Percentiles rank a stretch among this genome's conserved stretches.
Evolutionary conservation across 2,797 vertebrate genomes (phyloP).

Genomic region (Hemibagrus guttatus): DNA sequence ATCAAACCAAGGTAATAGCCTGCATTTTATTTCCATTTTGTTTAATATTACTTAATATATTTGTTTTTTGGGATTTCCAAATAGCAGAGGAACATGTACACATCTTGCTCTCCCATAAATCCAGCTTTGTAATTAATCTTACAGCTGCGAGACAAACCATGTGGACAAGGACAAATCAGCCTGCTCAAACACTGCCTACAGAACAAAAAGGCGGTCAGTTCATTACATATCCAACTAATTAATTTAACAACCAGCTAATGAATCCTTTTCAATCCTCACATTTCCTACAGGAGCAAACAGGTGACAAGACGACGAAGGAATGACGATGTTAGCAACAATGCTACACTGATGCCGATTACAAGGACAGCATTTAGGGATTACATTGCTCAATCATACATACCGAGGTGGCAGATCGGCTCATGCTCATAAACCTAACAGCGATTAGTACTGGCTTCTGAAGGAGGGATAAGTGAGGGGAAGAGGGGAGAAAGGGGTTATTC

Average conservation of each 20-base stretch:
- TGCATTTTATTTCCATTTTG: background rate
- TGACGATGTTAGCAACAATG: slow-evolving; percentile 33
- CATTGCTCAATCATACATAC: slow-evolving; percentile 81
- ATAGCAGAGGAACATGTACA: background rate
- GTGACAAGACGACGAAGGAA: slow-evolving; percentile 58
- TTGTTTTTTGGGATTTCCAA: background rate
- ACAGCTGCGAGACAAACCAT: slow-evolving; percentile 22
- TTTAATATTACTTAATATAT: background rate
- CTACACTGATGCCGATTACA: slow-evolving; percentile 40
- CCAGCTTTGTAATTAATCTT: slow-evolving; percentile 34
- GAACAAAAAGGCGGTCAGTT: slow-evolving; percentile 23
- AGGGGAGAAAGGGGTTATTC: slow-evolving; percentile 84
- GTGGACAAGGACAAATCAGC: slow-evolving; percentile 30
- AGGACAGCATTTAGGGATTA: slow-evolving; percentile 23
- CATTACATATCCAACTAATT: background rate
- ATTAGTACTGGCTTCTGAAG: slow-evolving; percentile 94
- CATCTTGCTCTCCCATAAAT: slow-evolving; percentile 17
- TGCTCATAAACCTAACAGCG: slow-evolving; percentile 97
- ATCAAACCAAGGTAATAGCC: background rate
- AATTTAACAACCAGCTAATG: background rate
- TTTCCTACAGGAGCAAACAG: slow-evolving; percentile 37
- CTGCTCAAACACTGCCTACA: slow-evolving; percentile 18
- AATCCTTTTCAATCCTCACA: slow-evolving; percentile 33
- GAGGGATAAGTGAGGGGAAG: slow-evolving; percentile 76
- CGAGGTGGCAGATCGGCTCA: slow-evolving; percentile 86